Conservation (phyloP, 2,113 vertebrate species). For the Epinephelus cyanopodus region DNA sequence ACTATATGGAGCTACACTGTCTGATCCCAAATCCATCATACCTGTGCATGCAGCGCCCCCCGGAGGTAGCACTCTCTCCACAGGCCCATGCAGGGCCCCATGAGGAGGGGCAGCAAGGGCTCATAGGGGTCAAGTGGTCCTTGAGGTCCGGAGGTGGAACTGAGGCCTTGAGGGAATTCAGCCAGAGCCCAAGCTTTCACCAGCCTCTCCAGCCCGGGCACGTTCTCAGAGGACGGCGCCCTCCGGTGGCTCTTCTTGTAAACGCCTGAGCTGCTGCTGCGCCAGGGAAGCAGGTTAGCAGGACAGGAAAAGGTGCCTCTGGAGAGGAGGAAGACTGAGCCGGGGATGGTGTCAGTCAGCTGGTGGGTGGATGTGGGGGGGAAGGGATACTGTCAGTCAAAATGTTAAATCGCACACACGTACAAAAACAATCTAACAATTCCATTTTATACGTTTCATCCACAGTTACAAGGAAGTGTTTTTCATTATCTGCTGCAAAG, state of each 20-base stretch:
- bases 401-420: background rate
- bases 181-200: constrained; percentile 67
- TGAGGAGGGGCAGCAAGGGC: constrained; percentile 86
- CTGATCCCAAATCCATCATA: constrained; percentile 47
- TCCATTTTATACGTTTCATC: background rate
- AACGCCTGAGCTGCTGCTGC: constrained; percentile 79
- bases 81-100: constrained; percentile 88
- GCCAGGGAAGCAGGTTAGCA: constrained; percentile 90
- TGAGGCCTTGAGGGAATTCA: constrained; percentile 53
- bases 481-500: too few species aligned
- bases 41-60: constrained; percentile 90
- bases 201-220: constrained; percentile 85
- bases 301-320: constrained; percentile 87
- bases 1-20: background rate
- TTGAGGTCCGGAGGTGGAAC: constrained; percentile 26
- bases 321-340: constrained; percentile 86
- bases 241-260: constrained; percentile 83
- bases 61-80: constrained; percentile 95
- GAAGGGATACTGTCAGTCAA: background rate
- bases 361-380: constrained; percentile 19
- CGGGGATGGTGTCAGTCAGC: constrained; percentile 65
- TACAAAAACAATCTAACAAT: background rate
- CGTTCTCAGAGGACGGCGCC: constrained; percentile 84
- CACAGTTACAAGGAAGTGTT: background rate
- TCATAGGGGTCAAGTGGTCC: constrained; percentile 77